A percentile compares a stretch with the other conserved stretches of the same genome.
phyloP scores from a whole-genome alignment of 2,888 invertebrate species.

The Hypolimnas misippus region DNA sequence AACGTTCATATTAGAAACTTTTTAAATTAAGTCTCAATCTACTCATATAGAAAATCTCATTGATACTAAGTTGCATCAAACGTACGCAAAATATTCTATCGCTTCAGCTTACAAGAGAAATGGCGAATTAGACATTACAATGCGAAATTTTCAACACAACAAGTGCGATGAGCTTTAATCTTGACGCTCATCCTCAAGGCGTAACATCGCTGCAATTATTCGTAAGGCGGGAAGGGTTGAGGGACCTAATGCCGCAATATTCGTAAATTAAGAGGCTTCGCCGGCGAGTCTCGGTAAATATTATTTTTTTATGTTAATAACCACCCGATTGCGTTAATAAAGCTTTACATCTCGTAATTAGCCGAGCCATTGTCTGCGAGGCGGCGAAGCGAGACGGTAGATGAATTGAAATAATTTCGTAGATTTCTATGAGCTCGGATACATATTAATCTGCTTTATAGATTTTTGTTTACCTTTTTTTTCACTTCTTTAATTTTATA shows the following conservation, averaged over 20 bases:
- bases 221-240: constrained; percentile 75
- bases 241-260: constrained; percentile 78
- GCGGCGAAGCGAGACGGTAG: constrained; percentile 61
- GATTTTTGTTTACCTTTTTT: background rate
- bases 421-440: constrained; percentile 35
- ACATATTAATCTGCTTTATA: constrained; percentile 25
- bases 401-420: constrained; percentile 46
- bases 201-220: constrained; percentile 79
- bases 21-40: background rate
- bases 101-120: constrained; percentile 36
- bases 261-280: constrained; percentile 78
- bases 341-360: constrained; percentile 82
- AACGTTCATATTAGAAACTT: background rate
- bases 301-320: constrained; percentile 84
- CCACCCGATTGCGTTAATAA: constrained; percentile 82
- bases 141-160: constrained; percentile 70
- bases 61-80: background rate
- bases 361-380: constrained; percentile 49
- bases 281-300: constrained; percentile 73
- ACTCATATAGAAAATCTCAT: background rate
- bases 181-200: constrained; percentile 72
- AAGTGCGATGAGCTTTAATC: constrained; percentile 77
- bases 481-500: background rate
- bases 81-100: background rate
- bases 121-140: constrained; percentile 64